Conservation (phyloP, 2,113 vertebrate genomes). For the Hepsetus odoe region DNA sequence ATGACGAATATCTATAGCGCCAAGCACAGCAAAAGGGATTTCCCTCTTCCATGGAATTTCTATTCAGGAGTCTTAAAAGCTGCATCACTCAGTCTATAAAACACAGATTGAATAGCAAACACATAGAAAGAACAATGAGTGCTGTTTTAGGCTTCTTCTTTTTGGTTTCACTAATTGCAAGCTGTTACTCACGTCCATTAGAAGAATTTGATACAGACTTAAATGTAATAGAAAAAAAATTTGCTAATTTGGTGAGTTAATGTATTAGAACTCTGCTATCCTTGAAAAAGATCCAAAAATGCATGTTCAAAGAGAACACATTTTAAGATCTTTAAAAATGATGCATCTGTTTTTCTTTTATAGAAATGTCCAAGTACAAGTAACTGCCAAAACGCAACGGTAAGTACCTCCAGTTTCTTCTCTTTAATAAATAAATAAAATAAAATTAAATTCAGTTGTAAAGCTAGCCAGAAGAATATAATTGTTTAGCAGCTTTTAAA, state of each 20-base stretch:
- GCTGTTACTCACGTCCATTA: neutral
- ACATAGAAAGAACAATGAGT: conserved; percentile 14
- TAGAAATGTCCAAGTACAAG: neutral
- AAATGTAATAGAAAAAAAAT: neutral
- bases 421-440: neutral
- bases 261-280: neutral
- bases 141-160: conserved; percentile 11
- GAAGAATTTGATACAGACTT: conserved; percentile 28
- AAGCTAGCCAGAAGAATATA: neutral
- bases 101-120: conserved; percentile 17
- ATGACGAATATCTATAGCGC: conserved; percentile 36
- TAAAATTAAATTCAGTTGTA: neutral
- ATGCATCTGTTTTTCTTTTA: conserved; percentile 4
- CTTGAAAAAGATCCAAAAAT: neutral
- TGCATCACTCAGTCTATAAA: neutral
- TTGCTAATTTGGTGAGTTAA: neutral
- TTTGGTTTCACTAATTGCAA: conserved; percentile 8
- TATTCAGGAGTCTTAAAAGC: conserved; percentile 30
- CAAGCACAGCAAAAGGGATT: conserved; percentile 10
- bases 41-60: conserved; percentile 40
- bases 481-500: neutral
- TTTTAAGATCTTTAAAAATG: neutral
- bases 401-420: neutral
- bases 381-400: neutral
- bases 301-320: neutral